Percentiles rank a stretch among this genome's conserved stretches.
Evolutionary conservation across 1,140 invertebrate genomes (phyloP).

Genomic region (Solen grandis): DNA sequence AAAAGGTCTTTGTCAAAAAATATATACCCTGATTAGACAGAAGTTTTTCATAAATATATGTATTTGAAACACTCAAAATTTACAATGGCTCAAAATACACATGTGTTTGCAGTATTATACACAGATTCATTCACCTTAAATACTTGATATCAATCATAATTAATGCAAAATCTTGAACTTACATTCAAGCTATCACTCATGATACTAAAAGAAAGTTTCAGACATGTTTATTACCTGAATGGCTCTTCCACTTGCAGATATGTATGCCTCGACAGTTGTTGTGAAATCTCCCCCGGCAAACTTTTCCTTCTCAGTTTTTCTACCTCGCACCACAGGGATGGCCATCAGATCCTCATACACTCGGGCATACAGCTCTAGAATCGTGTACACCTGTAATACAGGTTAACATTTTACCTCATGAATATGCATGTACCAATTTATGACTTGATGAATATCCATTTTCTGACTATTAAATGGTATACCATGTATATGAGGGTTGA

Average conservation of each 20-base stretch:
- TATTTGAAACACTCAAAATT: too few species aligned
- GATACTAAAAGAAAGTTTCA: too few species aligned
- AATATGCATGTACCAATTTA: not conserved
- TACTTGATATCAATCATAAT: too few species aligned
- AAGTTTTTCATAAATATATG: too few species aligned
- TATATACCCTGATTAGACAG: too few species aligned
- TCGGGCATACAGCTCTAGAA: constrained; percentile 76
- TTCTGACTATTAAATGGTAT: not conserved
- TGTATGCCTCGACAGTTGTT: constrained; percentile 97
- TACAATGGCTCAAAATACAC: too few species aligned
- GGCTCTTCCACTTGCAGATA: constrained; percentile 95
- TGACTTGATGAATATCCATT: not conserved
- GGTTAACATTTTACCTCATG: not conserved
- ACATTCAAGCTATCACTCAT: too few species aligned
- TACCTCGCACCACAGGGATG: constrained; percentile 96
- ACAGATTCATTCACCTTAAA: too few species aligned
- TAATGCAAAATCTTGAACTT: too few species aligned
- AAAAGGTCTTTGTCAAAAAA: too few species aligned
- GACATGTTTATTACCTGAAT: constrained; percentile 86
- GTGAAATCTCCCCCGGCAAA: constrained; percentile 99
- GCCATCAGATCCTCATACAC: constrained; percentile 96
- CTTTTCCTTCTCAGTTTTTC: constrained; percentile 99
- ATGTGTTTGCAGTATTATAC: too few species aligned
- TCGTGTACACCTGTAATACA: constrained; percentile 71
- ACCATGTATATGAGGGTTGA: too few species aligned